Evolutionary conservation across 2,797 vertebrate species (phyloP).

Genomic region (Melanotaenia parkinsoni): DNA sequence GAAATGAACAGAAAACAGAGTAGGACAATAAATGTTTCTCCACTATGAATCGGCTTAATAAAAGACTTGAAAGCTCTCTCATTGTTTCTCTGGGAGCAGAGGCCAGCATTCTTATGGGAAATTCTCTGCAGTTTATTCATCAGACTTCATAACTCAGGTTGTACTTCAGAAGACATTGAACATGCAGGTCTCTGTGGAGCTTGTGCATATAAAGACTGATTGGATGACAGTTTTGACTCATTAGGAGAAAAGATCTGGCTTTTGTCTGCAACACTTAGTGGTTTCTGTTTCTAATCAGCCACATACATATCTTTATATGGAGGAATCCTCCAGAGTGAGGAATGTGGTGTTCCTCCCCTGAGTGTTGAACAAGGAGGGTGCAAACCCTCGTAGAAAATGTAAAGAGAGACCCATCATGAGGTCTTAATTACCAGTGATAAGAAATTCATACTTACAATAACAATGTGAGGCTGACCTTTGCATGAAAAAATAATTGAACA

Average conservation of each 20-base stretch:
- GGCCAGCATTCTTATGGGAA: slow-evolving; percentile 12
- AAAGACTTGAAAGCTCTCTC: slow-evolving; percentile 27
- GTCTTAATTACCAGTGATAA: slow-evolving; percentile 41
- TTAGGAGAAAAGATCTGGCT: slow-evolving; percentile 43
- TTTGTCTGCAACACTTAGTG: slow-evolving; percentile 38
- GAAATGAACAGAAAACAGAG: slow-evolving; percentile 15
- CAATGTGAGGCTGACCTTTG: slow-evolving; percentile 33
- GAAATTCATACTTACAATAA: slow-evolving; percentile 19
- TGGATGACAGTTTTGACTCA: slow-evolving; percentile 37
- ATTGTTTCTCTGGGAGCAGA: neutral
- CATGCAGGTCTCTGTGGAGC: slow-evolving; percentile 13
- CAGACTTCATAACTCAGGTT: slow-evolving; percentile 34
- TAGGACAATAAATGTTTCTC: slow-evolving; percentile 10
- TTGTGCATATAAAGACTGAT: slow-evolving; percentile 26
- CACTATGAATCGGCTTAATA: neutral
- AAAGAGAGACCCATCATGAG: slow-evolving; percentile 8
- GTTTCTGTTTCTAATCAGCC: slow-evolving; percentile 60
- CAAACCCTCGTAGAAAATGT: slow-evolving; percentile 10
- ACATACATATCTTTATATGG: slow-evolving; percentile 37
- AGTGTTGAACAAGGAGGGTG: slow-evolving; percentile 4
- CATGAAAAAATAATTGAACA: slow-evolving; percentile 41
- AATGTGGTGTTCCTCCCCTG: slow-evolving; percentile 43
- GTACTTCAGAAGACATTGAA: slow-evolving; percentile 11
- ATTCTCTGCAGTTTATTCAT: slow-evolving; percentile 29
- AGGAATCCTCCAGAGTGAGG: slow-evolving; percentile 32